Evolutionary conservation across 2,113 vertebrate genomes (phyloP).

Genomic region (Petaurus breviceps): DNA sequence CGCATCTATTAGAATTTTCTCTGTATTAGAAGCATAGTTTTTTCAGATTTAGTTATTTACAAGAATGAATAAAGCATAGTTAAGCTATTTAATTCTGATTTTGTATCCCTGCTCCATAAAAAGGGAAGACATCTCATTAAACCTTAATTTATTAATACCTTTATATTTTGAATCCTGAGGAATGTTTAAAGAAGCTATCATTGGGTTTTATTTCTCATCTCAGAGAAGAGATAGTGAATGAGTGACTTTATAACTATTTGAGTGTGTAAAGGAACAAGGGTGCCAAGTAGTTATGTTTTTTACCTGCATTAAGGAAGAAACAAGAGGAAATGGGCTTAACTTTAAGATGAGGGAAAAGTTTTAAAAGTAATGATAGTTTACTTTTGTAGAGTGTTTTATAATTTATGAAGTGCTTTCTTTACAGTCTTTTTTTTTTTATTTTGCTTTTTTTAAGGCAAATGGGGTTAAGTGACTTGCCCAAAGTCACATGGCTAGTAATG

Average conservation of each 20-base stretch:
- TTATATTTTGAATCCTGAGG: background rate
- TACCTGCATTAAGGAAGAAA: background rate
- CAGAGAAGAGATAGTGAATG: background rate
- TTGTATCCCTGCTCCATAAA: background rate
- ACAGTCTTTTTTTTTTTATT: no score
- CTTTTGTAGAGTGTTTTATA: background rate
- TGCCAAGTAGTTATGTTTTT: background rate
- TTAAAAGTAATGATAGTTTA: background rate
- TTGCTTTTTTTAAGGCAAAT: no score
- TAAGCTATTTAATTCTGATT: background rate
- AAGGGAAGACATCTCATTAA: background rate
- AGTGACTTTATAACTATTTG: constrained; percentile 16
- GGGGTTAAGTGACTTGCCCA: no score
- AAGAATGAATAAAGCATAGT: background rate
- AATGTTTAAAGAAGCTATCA: constrained; percentile 8
- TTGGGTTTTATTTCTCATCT: background rate
- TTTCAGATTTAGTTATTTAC: background rate
- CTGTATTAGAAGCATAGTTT: background rate
- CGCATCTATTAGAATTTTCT: background rate
- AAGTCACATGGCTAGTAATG: no score
- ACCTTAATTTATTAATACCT: background rate
- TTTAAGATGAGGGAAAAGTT: background rate
- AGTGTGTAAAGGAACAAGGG: background rate
- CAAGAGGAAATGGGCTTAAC: constrained; percentile 11
- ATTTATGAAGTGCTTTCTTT: background rate